Conservation (phyloP, 2,888 invertebrate species). For the Digitonthophagus gazella region DNA sequence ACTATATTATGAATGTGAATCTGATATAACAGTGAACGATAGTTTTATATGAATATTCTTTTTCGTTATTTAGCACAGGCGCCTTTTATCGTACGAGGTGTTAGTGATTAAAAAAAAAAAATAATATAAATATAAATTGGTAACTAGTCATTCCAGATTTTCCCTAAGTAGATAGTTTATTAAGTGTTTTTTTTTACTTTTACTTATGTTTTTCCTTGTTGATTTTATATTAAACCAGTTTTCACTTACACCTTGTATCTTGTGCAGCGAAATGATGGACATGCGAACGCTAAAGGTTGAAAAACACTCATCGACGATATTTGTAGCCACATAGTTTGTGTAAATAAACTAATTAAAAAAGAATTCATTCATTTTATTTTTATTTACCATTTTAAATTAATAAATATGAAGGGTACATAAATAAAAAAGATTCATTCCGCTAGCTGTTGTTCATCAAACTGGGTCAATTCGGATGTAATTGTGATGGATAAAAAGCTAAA, state of each 20-base stretch:
- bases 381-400: no score
- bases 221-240: neutral
- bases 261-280: constrained; percentile 6
- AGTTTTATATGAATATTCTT: neutral
- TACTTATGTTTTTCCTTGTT: constrained; percentile 3
- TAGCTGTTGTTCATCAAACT: no score
- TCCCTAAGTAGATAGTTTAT: constrained; percentile 6
- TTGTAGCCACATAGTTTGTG: constrained; percentile 29
- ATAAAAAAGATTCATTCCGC: no score
- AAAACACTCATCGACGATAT: constrained; percentile 24
- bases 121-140: constrained; percentile 16
- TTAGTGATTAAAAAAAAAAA: constrained; percentile 20
- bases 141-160: constrained; percentile 8
- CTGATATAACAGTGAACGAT: neutral
- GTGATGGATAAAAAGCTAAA: no score
- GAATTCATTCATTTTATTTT: neutral
- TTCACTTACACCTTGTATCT: constrained; percentile 2
- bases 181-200: constrained; percentile 1
- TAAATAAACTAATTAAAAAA: constrained; percentile 28
- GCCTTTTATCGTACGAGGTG: constrained; percentile 11
- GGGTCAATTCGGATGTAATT: no score
- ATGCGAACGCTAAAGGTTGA: constrained; percentile 1
- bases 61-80: neutral
- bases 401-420: no score
- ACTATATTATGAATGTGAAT: neutral